Percentiles rank a stretch among this genome's conserved stretches.
phyloP scores from a whole-genome alignment of 2,797 vertebrate species.

The Sebastes diaconus region DNA sequence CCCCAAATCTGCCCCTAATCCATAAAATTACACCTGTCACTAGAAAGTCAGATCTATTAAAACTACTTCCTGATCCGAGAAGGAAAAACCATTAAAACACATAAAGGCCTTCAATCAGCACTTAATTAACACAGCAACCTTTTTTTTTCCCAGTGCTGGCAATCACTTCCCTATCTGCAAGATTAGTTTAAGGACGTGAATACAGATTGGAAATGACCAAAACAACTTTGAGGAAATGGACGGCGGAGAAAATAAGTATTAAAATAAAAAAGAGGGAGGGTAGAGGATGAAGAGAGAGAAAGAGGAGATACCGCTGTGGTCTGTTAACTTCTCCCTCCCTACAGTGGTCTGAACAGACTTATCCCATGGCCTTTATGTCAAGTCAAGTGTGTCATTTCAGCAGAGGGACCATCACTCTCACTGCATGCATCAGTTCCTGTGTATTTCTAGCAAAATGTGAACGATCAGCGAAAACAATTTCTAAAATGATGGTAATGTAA shows the following conservation, averaged over 20 bases:
- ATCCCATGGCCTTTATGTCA: slow-evolving; percentile 29
- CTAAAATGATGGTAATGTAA: background rate
- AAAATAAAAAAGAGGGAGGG: slow-evolving; percentile 49
- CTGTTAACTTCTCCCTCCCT: slow-evolving; percentile 42
- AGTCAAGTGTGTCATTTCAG: slow-evolving; percentile 54
- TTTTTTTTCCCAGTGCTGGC: slow-evolving; percentile 59
- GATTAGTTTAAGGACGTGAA: slow-evolving; percentile 80
- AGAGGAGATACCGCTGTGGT: slow-evolving; percentile 6
- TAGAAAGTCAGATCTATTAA: slow-evolving; percentile 86
- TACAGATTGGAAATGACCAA: slow-evolving; percentile 73
- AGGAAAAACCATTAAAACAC: slow-evolving; percentile 76
- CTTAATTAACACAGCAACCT: slow-evolving; percentile 84
- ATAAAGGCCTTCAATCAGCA: slow-evolving; percentile 78
- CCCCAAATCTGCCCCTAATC: slow-evolving; percentile 79
- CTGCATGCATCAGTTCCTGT: slow-evolving; percentile 2
- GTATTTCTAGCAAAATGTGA: slow-evolving; percentile 19
- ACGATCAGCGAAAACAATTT: slow-evolving; percentile 4
- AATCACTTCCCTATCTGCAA: slow-evolving; percentile 75
- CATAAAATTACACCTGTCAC: slow-evolving; percentile 90
- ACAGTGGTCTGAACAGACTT: slow-evolving; percentile 18
- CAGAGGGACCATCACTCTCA: slow-evolving; percentile 23
- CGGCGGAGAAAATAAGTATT: slow-evolving; percentile 63
- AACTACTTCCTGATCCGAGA: slow-evolving; percentile 80
- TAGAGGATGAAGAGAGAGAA: background rate
- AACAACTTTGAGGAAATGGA: slow-evolving; percentile 58